Base-by-base conservation (phyloP, 2,797 vertebrate genomes). In the Lycodopsis pacificus region DNA sequence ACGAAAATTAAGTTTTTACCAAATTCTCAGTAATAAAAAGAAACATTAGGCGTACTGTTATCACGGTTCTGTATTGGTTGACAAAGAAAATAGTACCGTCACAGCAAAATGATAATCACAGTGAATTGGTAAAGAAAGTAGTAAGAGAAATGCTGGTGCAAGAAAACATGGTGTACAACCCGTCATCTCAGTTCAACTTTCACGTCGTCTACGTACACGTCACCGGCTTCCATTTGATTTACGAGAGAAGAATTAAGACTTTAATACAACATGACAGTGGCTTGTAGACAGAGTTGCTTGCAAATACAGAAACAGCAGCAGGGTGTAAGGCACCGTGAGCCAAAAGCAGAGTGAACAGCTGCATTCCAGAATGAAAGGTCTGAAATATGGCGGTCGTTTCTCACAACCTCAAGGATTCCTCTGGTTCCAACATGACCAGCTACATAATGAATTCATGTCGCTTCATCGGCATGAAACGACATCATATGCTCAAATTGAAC, bases 21-120 rank as follows among this genome's bases (percentile, higher is more conserved):
- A 5, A 77, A 44, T 65, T 32, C 67, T 25, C 5, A 59, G 30
- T 72, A 87, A 82, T 62, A 5, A 54, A 12, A 73, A 79, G 15
- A 75, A 83, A 63, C 64, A 49, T 2, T n/a, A 89, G 11, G 0
- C 81, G 64, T 7, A 1, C 2, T 20, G 27, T 61, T 38, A 12
- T 77, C n/a, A 76, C 46, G 86, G 80, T 92, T 82, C 75, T 86
- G 62, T 93, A 92, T 94, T 88, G 5, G 32, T 76, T 80, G 69
- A 83, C 75, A 84, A 61, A 83, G 56, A 80, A 70, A 84, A 76
- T 32, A 66, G 84, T 79, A 86, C 73, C 48, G 34, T 89, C 32
- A 85, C 71, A 87, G 73, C 34, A 75, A 80, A 78, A 80, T 59
- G 7, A 86, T 22, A 17, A 79, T 93, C 89, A 93, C 93, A 94